These are phyloP conservation scores for Spisula solida DNA, from an alignment of 2,888 invertebrate species.

Conservation along the genomic window DNA sequence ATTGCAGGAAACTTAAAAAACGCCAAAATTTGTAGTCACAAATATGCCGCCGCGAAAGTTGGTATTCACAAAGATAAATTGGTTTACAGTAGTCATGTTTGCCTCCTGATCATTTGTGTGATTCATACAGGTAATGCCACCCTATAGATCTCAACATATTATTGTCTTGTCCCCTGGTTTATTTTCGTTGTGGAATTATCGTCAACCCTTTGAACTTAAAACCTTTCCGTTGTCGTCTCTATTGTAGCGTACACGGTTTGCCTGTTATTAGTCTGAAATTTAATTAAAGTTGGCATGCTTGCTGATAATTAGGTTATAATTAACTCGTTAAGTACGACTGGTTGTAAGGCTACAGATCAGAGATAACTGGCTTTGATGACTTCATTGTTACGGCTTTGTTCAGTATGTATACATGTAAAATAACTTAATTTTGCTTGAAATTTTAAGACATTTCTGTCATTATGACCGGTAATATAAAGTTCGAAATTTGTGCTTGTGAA, in stretches of 20 bases:
- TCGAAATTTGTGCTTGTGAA: too few relatives aligned
- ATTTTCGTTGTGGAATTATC: not conserved
- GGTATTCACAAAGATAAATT: too few relatives aligned
- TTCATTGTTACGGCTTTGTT: not conserved
- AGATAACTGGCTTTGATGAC: not conserved
- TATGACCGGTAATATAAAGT: too few relatives aligned
- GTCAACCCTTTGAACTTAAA: not conserved
- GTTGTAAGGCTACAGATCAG: not conserved
- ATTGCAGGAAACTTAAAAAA: too few relatives aligned
- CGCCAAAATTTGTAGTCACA: too few relatives aligned
- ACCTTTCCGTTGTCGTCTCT: not conserved
- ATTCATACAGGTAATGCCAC: too few relatives aligned
- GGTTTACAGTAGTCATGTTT: too few relatives aligned
- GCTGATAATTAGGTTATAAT: not conserved
- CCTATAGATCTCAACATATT: too few relatives aligned
- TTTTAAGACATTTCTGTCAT: too few relatives aligned
- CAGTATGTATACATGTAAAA: not conserved
- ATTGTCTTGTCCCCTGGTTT: too few relatives aligned
- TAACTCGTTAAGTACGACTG: conserved; percentile 2
- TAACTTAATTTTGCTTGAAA: not conserved
- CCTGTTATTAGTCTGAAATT: not conserved
- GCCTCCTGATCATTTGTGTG: too few relatives aligned
- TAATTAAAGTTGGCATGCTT: conserved; percentile 1
- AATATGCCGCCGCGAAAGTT: too few relatives aligned
- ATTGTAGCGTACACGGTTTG: not conserved